Percentiles rank a stretch among this genome's conserved stretches.
phyloP scores from a whole-genome alignment of 2,113 vertebrate species.

The Thunnus maccoyii region DNA sequence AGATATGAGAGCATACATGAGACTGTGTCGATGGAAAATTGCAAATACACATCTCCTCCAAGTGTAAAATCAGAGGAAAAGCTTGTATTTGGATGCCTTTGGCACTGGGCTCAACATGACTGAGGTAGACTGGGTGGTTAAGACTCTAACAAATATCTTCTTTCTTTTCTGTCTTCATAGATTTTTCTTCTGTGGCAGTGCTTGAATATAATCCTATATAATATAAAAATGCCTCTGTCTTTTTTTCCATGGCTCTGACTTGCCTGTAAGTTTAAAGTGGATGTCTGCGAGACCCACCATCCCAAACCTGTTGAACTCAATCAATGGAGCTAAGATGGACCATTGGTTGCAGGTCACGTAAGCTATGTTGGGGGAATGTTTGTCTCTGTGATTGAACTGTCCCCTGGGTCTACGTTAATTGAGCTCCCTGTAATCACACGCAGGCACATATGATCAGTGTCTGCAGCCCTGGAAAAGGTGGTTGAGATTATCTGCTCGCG shows the following conservation, averaged over 20 bases:
- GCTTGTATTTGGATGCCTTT: slow-evolving; percentile 42
- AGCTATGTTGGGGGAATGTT: slow-evolving; percentile 74
- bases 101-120: slow-evolving; percentile 20
- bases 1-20: slow-evolving; percentile 58
- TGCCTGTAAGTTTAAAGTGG: slow-evolving; percentile 33
- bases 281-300: slow-evolving; percentile 32
- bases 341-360: slow-evolving; percentile 77
- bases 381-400: slow-evolving; percentile 74
- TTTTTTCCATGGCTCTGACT: slow-evolving; percentile 2
- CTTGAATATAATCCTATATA: slow-evolving; percentile 22
- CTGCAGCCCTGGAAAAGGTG: slow-evolving; percentile 42
- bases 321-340: slow-evolving; percentile 69
- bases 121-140: not conserved
- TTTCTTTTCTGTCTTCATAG: not conserved
- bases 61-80: slow-evolving; percentile 42
- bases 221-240: not conserved
- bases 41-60: not conserved
- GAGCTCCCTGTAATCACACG: slow-evolving; percentile 74
- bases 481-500: slow-evolving; percentile 58
- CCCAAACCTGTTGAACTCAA: slow-evolving; percentile 72
- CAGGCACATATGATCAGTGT: slow-evolving; percentile 53
- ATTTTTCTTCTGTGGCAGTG: not conserved
- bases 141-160: slow-evolving; percentile 2
- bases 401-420: slow-evolving; percentile 67
- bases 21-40: slow-evolving; percentile 38